Conservation (phyloP, 2,888 invertebrate species). For the Auanema freiburgensis region DNA sequence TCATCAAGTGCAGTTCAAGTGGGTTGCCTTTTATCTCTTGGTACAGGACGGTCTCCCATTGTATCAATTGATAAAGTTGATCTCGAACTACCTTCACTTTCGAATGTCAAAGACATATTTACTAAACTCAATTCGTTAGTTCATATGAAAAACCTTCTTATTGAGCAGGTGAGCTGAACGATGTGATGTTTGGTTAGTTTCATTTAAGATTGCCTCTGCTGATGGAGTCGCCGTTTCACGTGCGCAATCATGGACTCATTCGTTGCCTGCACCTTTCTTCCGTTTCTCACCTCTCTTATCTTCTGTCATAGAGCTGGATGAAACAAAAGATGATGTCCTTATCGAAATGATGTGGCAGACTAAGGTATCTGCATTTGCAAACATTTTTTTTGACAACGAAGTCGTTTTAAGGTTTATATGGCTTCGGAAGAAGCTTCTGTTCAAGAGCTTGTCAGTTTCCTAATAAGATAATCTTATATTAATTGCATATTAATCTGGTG, state of each 20-base stretch:
- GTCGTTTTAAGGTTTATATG: neutral
- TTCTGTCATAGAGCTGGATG: constrained; percentile 84
- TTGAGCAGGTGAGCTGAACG: constrained; percentile 74
- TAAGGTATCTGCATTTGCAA: constrained; percentile 25
- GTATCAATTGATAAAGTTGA: constrained; percentile 10
- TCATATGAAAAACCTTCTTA: constrained; percentile 80
- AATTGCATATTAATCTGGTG: neutral
- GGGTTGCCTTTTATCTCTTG: constrained; percentile 10
- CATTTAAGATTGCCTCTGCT: constrained; percentile 72
- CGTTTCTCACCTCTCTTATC: constrained; percentile 78
- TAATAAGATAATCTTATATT: neutral
- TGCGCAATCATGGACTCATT: constrained; percentile 87
- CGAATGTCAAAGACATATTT: constrained; percentile 73
- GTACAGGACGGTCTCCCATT: constrained; percentile 7
- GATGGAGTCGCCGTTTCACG: constrained; percentile 92
- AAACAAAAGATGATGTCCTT: constrained; percentile 79
- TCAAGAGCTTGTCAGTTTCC: constrained; percentile 5
- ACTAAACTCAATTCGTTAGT: constrained; percentile 79
- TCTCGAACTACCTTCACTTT: constrained; percentile 15
- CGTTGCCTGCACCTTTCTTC: constrained; percentile 74
- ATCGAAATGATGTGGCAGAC: constrained; percentile 77
- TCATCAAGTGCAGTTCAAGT: constrained; percentile 28
- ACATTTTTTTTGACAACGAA: no score
- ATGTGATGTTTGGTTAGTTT: constrained; percentile 70
- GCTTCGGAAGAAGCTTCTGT: constrained; percentile 1